Percentiles rank a stretch among this genome's conserved stretches.
Conservation (phyloP, 2,797 vertebrate species). For the Tragelaphus oryx region DNA sequence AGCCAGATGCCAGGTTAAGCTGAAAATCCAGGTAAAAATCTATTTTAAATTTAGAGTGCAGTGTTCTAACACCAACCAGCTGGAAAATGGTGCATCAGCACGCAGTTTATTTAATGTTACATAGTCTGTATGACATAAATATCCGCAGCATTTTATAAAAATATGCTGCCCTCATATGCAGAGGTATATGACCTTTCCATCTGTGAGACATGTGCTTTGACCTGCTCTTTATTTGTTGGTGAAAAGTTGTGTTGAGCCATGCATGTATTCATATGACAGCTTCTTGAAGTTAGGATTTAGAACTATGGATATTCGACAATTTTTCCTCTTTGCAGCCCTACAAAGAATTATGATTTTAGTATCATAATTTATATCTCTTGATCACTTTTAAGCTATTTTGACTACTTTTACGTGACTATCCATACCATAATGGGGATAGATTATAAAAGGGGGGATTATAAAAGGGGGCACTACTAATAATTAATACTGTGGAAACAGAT, state of each 20-base stretch:
- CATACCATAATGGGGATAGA: not conserved
- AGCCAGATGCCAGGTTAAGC: not conserved
- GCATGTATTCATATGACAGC: not conserved
- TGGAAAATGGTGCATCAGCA: constrained; percentile 26
- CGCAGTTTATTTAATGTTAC: not conserved
- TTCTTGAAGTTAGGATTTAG: constrained; percentile 11
- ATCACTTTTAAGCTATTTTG: not conserved
- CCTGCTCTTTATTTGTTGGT: constrained; percentile 18
- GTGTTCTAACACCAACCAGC: not conserved
- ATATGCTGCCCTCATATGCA: not conserved
- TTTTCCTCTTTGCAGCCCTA: not conserved
- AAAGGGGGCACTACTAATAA: not conserved
- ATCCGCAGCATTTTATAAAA: constrained; percentile 43
- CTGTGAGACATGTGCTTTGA: constrained; percentile 22
- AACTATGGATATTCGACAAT: not conserved
- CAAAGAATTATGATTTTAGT: constrained; percentile 7
- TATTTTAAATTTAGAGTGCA: constrained; percentile 24
- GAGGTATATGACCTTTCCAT: constrained; percentile 16
- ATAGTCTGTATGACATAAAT: not conserved
- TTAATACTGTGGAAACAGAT: not conserved
- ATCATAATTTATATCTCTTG: not conserved
- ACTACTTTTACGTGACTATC: not conserved
- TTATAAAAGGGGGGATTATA: not conserved
- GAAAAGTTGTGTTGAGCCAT: not conserved
- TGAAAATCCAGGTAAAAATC: constrained; percentile 14